Evolutionary conservation across 1,140 invertebrate species (phyloP).

Genomic region (Trypoxylus dichotomus): DNA sequence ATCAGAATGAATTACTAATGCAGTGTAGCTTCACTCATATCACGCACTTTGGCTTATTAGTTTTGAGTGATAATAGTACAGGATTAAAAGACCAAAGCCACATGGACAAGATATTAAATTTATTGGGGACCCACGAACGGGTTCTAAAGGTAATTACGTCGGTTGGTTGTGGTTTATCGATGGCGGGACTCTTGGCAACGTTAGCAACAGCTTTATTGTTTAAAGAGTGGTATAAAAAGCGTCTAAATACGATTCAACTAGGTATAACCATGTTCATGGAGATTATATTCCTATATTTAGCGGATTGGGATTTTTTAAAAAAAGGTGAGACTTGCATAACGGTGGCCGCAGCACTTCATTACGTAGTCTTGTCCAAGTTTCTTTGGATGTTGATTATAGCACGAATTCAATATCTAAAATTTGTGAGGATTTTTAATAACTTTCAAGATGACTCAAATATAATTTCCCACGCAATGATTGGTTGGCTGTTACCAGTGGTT

Average conservation of each 20-base stretch:
- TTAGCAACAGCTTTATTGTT: slow-evolving; percentile 61
- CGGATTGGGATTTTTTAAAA: slow-evolving; percentile 55
- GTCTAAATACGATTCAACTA: slow-evolving; percentile 61
- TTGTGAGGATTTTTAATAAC: slow-evolving; percentile 59
- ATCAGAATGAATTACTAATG: slow-evolving; percentile 45
- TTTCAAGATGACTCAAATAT: slow-evolving; percentile 55
- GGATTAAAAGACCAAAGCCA: slow-evolving; percentile 35
- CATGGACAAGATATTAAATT: slow-evolving; percentile 59
- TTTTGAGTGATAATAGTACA: slow-evolving; percentile 40
- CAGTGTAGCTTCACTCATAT: slow-evolving; percentile 62
- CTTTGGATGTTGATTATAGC: slow-evolving; percentile 68
- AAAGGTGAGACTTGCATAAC: slow-evolving; percentile 51
- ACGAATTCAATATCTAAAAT: slow-evolving; percentile 62
- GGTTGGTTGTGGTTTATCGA: slow-evolving; percentile 61
- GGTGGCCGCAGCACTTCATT: slow-evolving; percentile 61
- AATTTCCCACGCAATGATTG: slow-evolving; percentile 54
- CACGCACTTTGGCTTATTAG: slow-evolving; percentile 62
- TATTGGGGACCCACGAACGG: slow-evolving; percentile 60
- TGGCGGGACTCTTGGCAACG: slow-evolving; percentile 60
- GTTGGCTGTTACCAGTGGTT: slow-evolving; percentile 45
- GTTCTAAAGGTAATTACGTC: slow-evolving; percentile 60
- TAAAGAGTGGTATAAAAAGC: slow-evolving; percentile 61
- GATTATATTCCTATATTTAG: slow-evolving; percentile 58
- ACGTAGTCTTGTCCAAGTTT: slow-evolving; percentile 63
- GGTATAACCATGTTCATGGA: slow-evolving; percentile 61